Conservation (phyloP, 2,113 vertebrate species). For the Hippopotamus amphibius region DNA sequence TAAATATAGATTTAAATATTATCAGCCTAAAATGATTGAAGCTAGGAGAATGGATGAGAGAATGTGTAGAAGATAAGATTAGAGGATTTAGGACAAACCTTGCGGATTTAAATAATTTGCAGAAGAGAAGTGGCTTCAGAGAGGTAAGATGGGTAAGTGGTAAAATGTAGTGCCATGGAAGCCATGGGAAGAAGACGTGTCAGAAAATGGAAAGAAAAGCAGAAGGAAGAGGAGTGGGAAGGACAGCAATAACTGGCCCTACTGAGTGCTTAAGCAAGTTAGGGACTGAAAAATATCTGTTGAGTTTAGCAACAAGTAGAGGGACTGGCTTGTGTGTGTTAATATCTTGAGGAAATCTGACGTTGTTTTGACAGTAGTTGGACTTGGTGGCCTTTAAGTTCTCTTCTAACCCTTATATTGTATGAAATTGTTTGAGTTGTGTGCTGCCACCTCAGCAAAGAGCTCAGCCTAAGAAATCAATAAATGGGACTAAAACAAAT, state of each 20-base stretch:
- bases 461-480: neutral
- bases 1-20: neutral
- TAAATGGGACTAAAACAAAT: conserved; percentile 4
- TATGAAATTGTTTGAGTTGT: conserved; percentile 19
- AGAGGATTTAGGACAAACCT: neutral
- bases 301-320: neutral
- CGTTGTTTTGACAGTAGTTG: neutral
- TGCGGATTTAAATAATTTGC: neutral
- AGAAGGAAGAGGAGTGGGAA: neutral
- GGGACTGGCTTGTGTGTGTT: neutral
- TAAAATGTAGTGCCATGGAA: neutral
- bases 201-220: neutral
- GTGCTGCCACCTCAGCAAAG: conserved; percentile 15
- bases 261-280: neutral
- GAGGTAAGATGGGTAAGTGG: neutral
- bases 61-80: neutral
- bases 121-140: neutral
- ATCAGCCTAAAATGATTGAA: neutral
- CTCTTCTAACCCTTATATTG: neutral
- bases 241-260: neutral
- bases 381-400: neutral
- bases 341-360: neutral
- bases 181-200: neutral
- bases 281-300: neutral
- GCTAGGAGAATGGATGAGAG: neutral